A percentile compares a stretch with the other conserved stretches of the same genome.
phyloP scores from a whole-genome alignment of 1,140 invertebrate genomes.

The Anoplolepis gracilipes region DNA sequence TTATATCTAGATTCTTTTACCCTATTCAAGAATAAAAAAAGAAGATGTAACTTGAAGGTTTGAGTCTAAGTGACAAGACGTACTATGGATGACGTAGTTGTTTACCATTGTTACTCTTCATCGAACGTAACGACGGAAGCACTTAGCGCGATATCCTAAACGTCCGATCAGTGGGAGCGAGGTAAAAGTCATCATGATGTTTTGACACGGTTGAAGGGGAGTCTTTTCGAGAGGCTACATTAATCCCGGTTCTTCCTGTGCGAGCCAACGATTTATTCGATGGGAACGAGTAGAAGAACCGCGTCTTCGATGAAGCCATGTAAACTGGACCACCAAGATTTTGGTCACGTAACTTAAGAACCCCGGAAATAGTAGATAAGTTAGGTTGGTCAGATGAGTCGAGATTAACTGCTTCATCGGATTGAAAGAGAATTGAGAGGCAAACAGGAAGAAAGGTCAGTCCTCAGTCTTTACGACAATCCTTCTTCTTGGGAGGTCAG shows the following conservation, averaged over 20 bases:
- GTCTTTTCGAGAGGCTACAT: slow-evolving; percentile 19
- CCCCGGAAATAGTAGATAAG: slow-evolving; percentile 58
- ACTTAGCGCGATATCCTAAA: slow-evolving; percentile 40
- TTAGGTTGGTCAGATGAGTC: slow-evolving; percentile 68
- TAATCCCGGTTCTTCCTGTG: slow-evolving; percentile 23
- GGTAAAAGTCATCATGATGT: slow-evolving; percentile 55
- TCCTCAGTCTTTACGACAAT: slow-evolving; percentile 44
- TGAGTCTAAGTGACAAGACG: not conserved
- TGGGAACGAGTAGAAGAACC: not conserved
- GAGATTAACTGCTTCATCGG: slow-evolving; percentile 67
- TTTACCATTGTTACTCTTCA: not conserved
- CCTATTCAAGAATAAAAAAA: too few species aligned
- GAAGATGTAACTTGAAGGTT: not conserved
- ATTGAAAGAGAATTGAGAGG: slow-evolving; percentile 14
- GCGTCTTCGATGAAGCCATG: not conserved
- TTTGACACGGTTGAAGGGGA: slow-evolving; percentile 67
- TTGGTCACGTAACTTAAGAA: slow-evolving; percentile 72
- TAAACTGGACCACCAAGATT: slow-evolving; percentile 63
- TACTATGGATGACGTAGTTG: not conserved
- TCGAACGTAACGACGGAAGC: slow-evolving; percentile 55
- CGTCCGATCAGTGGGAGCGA: slow-evolving; percentile 9
- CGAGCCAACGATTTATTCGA: not conserved
- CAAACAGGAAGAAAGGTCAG: not conserved
- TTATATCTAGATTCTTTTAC: too few species aligned
- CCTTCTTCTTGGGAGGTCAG: slow-evolving; percentile 69